Evolutionary conservation across 2,888 invertebrate species (phyloP).

Genomic region (Ichneumoninae sp.): DNA sequence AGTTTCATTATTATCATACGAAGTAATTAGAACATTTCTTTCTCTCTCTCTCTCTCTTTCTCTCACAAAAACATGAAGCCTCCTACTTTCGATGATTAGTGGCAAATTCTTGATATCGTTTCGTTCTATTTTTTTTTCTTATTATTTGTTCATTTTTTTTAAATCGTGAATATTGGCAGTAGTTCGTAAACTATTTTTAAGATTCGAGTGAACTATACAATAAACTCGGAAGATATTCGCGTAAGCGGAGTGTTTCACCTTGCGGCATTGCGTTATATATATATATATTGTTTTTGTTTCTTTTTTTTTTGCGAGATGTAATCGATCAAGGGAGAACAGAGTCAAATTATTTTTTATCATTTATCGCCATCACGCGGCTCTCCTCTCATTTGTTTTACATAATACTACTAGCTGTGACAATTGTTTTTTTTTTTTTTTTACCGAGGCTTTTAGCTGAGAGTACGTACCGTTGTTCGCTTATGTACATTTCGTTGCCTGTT

Average conservation of each 20-base stretch:
- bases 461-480: constrained; percentile 19
- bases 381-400: constrained; percentile 32
- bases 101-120: constrained; percentile 63
- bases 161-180: constrained; percentile 64
- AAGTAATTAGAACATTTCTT: constrained; percentile 33
- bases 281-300: background rate
- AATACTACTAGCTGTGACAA: constrained; percentile 42
- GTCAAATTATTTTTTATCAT: constrained; percentile 12
- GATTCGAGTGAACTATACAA: constrained; percentile 61
- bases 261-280: constrained; percentile 17
- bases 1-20: constrained; percentile 49
- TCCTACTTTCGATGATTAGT: constrained; percentile 68
- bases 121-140: constrained; percentile 7
- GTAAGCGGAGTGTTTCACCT: constrained; percentile 58
- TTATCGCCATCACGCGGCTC: constrained; percentile 20
- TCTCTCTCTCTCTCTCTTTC: background rate
- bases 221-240: constrained; percentile 61
- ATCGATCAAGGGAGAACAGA: constrained; percentile 37
- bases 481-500: constrained; percentile 43
- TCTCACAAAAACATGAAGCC: constrained; percentile 50
- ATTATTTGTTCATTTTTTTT: constrained; percentile 21
- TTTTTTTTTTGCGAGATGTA: constrained; percentile 25
- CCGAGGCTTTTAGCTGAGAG: constrained; percentile 17
- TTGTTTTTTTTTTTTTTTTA: background rate
- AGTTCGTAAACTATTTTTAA: constrained; percentile 59